Conservation (phyloP, 2,888 invertebrate genomes). For the Drosophila anomelani region DNA sequence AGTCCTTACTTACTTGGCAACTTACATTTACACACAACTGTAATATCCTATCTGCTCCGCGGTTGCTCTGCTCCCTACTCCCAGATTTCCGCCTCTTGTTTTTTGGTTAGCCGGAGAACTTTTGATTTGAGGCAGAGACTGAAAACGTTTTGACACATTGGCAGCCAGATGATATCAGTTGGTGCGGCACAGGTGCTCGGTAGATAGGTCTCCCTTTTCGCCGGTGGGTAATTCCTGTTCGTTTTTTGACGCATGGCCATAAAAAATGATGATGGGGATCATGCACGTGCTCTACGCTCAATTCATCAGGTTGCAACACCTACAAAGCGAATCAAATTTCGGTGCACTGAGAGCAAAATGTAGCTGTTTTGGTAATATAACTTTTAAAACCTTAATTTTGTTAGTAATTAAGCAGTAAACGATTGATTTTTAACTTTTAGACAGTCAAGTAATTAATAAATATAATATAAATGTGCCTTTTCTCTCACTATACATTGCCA, state of each 20-base stretch:
- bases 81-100: neutral
- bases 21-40: constrained; percentile 47
- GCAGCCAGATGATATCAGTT: constrained; percentile 26
- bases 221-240: constrained; percentile 46
- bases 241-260: constrained; percentile 72
- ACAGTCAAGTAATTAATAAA: neutral
- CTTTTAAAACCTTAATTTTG: neutral
- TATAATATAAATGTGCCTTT: no score
- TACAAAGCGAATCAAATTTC: constrained; percentile 45
- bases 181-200: no score
- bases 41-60: constrained; percentile 31
- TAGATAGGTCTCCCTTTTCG: neutral
- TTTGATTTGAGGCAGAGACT: constrained; percentile 55
- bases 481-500: neutral
- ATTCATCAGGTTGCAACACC: constrained; percentile 71
- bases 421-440: neutral
- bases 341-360: neutral
- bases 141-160: constrained; percentile 71
- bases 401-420: neutral
- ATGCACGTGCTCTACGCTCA: constrained; percentile 75
- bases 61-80: neutral
- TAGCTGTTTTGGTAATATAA: neutral
- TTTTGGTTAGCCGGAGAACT: constrained; percentile 18
- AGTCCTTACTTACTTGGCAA: constrained; percentile 17
- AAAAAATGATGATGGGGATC: constrained; percentile 77